Evolutionary conservation across 2,888 invertebrate genomes (phyloP), one percentile per base, ranked within the genome.

Genomic region (Mechanitis mazaeus): DNA sequence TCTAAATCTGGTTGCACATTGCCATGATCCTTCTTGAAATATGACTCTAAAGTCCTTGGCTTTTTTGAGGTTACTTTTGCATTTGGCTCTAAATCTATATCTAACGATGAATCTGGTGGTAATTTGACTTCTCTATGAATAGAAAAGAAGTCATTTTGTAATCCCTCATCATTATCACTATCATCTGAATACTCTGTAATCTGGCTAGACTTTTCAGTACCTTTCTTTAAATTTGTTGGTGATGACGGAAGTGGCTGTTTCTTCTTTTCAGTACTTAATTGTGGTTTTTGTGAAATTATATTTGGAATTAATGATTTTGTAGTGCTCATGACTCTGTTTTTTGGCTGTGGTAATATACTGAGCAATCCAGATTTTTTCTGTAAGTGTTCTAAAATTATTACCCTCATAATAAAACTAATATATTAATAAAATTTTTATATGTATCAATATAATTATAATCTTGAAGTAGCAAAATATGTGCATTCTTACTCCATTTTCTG

Each of bases 301-400:
- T 90, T 79, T 56, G 91, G 91, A 66, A 91, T 81, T 65, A 88
- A 77, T 47, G 85, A 83, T 68, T 82, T 86, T 55, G 80, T 81
- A 59, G 83, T 68, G 31, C 57, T 64, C 45, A 69, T 77, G 3
- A 80, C 74, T 54, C 77, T 80, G 73, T 88, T 86, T 81, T 91
- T 93, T 12, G 95, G 95, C 69, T 92, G 91, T 7, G 95, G 95
- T 53, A 96, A 79, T 54, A 95, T 83, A 61, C 93, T 91, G 55
- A 95, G 90, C 9, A 96, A 81, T 7, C 94, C 93, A 20, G 92
- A 92, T 66, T 92, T 92, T 85, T 91, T 93, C 93, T 94, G 77
- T 64, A 79, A 80, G 54, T 61, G 9, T 42, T 42, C 42, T 42
- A 42, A 9, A 35, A 42, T 42, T 42, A 9, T 9, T 9, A 9